Evolutionary conservation across 2,797 vertebrate species (phyloP), one percentile per base, ranked within the genome.

Genomic region (Hoplostethus atlanticus): DNA sequence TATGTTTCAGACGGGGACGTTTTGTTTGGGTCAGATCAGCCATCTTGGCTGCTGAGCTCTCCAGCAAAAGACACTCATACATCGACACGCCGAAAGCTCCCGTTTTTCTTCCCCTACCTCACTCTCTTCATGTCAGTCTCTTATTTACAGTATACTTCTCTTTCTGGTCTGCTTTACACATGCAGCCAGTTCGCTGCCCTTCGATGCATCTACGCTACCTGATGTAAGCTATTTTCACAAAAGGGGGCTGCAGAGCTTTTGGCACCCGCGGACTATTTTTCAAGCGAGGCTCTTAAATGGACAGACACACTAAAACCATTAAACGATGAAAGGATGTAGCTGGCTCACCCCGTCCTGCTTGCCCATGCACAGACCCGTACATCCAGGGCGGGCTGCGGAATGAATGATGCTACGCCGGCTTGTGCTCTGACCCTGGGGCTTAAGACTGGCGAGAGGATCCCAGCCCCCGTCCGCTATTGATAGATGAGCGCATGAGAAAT

Each of bases 11-110:
- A 68, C 64, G 53, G 68, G 81, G 80, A 79, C 68, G 68, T 87
- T 89, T 86, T 84, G 83, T 90, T 87, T 89, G 82, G 83, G 78
- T 83, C 71, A 60, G 42, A 80, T 71, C 34, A 50, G 71, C 31
- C 7, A 2, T 31, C 74, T 66, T 80, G 76, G 78, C 84, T 67
- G 67, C 58, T 46, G 50, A 73, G 61, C 50, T 40, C 47, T 73
- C 59, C 56, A 28, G 48, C 68, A 64, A 76, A 72, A 57, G 40
- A 48, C n/a, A 47, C 30, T 74, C 75, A 79, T 56, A 79, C 77
- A 83, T 79, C 55, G 66, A 70, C 38, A 76, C 57, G 51, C 64
- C 25, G 34, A 77, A 62, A 81, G 73, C 58, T 70, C 50, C 59
- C 61, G 34, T 46, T 74, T 70, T 76, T 71, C 68, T n/a, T 63